These are phyloP conservation scores for Chironomus tepperi DNA, from an alignment of 1,140 invertebrate species.

Conservation along the genomic window DNA sequence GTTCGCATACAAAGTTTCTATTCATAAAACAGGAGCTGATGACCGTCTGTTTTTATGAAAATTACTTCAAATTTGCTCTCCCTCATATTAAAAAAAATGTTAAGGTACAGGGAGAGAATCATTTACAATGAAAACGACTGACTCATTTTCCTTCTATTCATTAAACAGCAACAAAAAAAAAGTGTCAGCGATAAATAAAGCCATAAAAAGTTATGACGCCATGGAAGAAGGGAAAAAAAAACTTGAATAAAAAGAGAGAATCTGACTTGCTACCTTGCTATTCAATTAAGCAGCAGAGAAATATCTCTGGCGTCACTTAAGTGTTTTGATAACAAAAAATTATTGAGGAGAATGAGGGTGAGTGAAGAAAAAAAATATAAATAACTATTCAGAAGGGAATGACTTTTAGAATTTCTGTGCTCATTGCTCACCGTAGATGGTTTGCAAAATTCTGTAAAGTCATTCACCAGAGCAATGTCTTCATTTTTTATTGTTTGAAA, in stretches of 20 bases:
- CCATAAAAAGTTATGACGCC: slow-evolving; percentile 23
- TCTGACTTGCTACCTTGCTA: slow-evolving; percentile 18
- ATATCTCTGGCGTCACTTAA: slow-evolving; percentile 18
- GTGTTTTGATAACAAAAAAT: slow-evolving; percentile 6
- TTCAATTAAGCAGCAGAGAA: slow-evolving; percentile 18
- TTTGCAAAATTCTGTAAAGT: background rate
- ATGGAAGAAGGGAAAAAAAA: background rate
- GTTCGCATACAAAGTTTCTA: background rate
- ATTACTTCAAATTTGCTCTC: background rate
- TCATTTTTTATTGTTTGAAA: background rate
- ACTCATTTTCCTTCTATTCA: background rate
- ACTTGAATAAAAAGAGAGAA: background rate
- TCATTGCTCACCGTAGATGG: background rate
- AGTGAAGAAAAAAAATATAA: background rate
- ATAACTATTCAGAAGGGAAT: background rate
- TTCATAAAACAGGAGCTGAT: slow-evolving; percentile 2
- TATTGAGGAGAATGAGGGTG: background rate
- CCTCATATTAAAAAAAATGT: background rate
- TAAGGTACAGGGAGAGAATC: background rate
- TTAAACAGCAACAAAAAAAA: slow-evolving; percentile 6
- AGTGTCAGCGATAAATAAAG: slow-evolving; percentile 17
- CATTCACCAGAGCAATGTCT: background rate
- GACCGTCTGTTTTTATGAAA: slow-evolving; percentile 18
- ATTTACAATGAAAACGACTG: background rate
- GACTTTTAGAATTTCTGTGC: background rate